Base-by-base conservation (phyloP, 2,888 invertebrate genomes). In the Athalia circularis region DNA sequence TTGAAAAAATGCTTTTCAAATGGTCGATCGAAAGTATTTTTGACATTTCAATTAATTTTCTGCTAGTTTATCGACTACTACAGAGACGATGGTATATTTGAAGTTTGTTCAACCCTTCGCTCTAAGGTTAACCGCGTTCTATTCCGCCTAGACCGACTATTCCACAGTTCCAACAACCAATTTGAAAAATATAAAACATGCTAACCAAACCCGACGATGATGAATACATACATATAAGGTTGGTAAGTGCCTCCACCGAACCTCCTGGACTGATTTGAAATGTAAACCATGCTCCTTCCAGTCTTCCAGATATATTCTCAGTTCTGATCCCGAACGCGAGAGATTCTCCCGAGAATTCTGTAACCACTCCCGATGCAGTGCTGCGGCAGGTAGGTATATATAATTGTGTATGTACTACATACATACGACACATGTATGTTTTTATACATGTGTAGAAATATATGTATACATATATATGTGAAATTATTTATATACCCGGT, bases 221-320 rank as follows among this genome's bases (percentile, higher is more conserved):
- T 68, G 43, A 29, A 68, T 68, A 52, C 68, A 68, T 68, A 68
- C 68, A 52, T 68, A 68, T 68, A 68, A 68, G 68, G 68, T 52
- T 6, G 50, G 52, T 9, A 78, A 77, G 77, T 77, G 70, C 29
- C 7, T 11, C 52, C 29, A 43, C 65, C 47, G 48, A 48, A 65
- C 9, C 50, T 52, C 86, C 85, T 83, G 84, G 87, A 88, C 88
- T 88, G 87, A 88, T 88, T 88, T 88, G 87, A 88, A 88, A 88
- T 88, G 87, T 88, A 88, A 88, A 88, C 75, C 85, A 87, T 85
- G 80, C 65, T 79, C 78, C 74, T 43, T 65, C 61, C 75, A 64
- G 70, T 48, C 77, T 45, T 57, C 52, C 47, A 47, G 48, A 9
- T 50, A 48, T 11, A 47, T 6, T 50, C 61, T 64, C 77, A 45